These are phyloP conservation scores for Zaprionus gabonicus DNA, from an alignment of 1,140 invertebrate genomes.

Conservation along the genomic window DNA sequence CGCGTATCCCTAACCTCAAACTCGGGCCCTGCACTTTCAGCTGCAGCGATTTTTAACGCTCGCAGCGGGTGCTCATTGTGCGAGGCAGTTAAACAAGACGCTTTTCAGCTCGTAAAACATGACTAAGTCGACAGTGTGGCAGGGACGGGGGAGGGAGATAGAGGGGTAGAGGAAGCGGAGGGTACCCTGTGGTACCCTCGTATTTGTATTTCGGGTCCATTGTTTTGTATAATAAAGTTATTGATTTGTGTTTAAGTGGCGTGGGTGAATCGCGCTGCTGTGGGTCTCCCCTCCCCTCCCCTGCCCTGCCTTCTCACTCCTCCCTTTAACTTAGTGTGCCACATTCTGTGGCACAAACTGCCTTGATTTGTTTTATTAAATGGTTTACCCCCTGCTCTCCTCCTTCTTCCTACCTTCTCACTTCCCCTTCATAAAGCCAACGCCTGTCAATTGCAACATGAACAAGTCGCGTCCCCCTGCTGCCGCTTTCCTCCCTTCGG, in stretches of 20 bases:
- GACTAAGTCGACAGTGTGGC: slow-evolving; percentile 28
- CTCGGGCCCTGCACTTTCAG: slow-evolving; percentile 21
- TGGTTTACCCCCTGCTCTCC: slow-evolving; percentile 32
- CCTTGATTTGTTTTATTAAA: slow-evolving; percentile 72
- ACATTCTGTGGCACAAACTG: slow-evolving; percentile 39
- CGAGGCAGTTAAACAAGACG: slow-evolving; percentile 79
- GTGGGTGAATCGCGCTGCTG: slow-evolving; percentile 63
- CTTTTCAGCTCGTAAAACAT: slow-evolving; percentile 81
- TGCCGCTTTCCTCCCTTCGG: not conserved
- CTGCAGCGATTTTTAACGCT: slow-evolving; percentile 76
- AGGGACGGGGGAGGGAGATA: not conserved
- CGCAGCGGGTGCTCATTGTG: slow-evolving; percentile 76
- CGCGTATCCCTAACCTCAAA: slow-evolving; percentile 15
- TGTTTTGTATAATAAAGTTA: slow-evolving; percentile 74
- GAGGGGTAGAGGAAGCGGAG: not conserved
- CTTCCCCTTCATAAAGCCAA: slow-evolving; percentile 45
- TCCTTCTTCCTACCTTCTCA: not conserved
- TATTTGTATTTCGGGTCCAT: slow-evolving; percentile 4
- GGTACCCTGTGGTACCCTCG: slow-evolving; percentile 8
- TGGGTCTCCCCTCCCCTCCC: slow-evolving; percentile 25
- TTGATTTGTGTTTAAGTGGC: slow-evolving; percentile 80
- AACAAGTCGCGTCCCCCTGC: slow-evolving; percentile 54
- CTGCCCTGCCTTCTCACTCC: rapidly evolving
- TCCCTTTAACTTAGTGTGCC: slow-evolving; percentile 55
- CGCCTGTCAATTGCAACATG: slow-evolving; percentile 79